A percentile compares a stretch with the other conserved stretches of the same genome.
These are phyloP conservation scores for Falco columbarius DNA, from an alignment of 2,797 vertebrate genomes.

Conservation along the genomic window DNA sequence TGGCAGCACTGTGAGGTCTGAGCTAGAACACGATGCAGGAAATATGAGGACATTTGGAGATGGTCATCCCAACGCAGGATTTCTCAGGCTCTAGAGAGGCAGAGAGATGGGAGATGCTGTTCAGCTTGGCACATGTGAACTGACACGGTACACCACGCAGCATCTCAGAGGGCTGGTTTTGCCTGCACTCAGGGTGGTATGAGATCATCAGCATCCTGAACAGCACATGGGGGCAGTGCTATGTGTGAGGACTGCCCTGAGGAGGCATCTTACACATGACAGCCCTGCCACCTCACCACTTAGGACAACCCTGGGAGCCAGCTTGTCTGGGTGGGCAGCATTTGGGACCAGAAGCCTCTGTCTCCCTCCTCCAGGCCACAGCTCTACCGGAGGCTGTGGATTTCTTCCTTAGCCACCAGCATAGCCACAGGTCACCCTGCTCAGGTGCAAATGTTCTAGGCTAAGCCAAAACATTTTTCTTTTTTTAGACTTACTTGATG, in stretches of 20 bases:
- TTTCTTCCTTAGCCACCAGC: constrained; percentile 4
- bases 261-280: neutral
- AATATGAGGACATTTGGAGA: neutral
- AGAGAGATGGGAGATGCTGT: neutral
- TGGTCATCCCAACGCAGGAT: neutral
- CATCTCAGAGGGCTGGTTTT: neutral
- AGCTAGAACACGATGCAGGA: neutral
- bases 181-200: neutral
- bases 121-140: neutral
- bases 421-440: constrained; percentile 48
- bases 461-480: constrained; percentile 61
- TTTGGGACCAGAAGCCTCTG: neutral
- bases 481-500: constrained; percentile 77
- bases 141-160: neutral
- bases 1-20: neutral
- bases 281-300: neutral
- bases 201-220: neutral
- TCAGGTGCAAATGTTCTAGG: constrained; percentile 70
- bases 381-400: neutral
- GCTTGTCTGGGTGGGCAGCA: neutral
- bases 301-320: neutral
- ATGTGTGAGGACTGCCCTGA: neutral
- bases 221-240: neutral
- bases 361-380: neutral
- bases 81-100: neutral